Conservation (phyloP, 2,888 invertebrate genomes). For the Pollenia angustigena region DNA sequence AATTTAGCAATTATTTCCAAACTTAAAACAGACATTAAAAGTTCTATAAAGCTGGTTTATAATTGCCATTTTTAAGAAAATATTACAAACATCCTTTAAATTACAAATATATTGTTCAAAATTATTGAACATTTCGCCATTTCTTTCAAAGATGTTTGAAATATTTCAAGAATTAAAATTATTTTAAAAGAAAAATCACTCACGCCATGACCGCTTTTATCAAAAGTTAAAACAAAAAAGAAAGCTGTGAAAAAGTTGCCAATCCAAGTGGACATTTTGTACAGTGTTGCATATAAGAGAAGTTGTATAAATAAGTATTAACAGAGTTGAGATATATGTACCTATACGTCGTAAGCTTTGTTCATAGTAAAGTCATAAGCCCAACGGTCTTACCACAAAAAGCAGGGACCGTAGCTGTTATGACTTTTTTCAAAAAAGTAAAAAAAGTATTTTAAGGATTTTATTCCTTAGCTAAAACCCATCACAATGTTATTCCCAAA, state of each 20-base stretch:
- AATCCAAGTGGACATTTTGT: background rate
- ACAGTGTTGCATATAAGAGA: slow-evolving; percentile 9
- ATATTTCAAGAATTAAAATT: slow-evolving; percentile 72
- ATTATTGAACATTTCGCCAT: background rate
- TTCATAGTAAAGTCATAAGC: too few species aligned
- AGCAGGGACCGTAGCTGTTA: too few species aligned
- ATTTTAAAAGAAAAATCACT: slow-evolving; percentile 74
- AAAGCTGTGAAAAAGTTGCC: slow-evolving; percentile 61
- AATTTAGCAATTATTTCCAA: slow-evolving; percentile 84
- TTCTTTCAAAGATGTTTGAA: slow-evolving; percentile 62
- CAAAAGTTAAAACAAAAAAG: slow-evolving; percentile 78
- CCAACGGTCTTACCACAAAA: too few species aligned
- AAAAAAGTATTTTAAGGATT: too few species aligned
- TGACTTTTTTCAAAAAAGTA: too few species aligned
- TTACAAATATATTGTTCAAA: background rate
- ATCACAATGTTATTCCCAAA: too few species aligned
- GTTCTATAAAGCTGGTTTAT: slow-evolving; percentile 83
- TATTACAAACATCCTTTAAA: slow-evolving; percentile 21
- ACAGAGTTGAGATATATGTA: background rate
- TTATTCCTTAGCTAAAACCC: too few species aligned
- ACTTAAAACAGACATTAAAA: slow-evolving; percentile 80
- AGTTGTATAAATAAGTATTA: background rate
- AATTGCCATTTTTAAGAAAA: slow-evolving; percentile 78
- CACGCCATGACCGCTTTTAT: slow-evolving; percentile 80
- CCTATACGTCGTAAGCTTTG: background rate